Base-by-base conservation (phyloP, 2,888 invertebrate genomes). In the Tromatobia lineatoria region DNA sequence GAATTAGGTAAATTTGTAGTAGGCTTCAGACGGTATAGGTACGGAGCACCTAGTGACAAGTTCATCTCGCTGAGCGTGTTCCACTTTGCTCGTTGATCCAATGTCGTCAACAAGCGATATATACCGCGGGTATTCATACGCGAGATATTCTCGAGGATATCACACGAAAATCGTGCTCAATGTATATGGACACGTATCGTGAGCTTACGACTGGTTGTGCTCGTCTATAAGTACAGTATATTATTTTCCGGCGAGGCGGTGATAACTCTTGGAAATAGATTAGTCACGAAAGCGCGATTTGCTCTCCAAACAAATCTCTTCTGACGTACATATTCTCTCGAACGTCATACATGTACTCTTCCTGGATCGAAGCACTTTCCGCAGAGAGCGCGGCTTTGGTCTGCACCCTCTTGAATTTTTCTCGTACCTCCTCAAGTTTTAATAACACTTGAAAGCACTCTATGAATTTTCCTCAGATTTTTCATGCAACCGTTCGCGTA, bases 1-100 rank as follows among this genome's bases (percentile, higher is more conserved):
- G 57, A 82, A 77, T 77, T 67, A 47, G 38, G 29, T 73, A 82
- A 82, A 74, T 69, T 82, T 54, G 69, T 25, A 42, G 20, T 29
- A 61, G 42, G 52, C 61, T 61, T 29, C n/a, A 8, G 50, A 45
- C 42, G 42, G 8, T 15, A 59, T 13, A 42, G 2, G 13, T 18
- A 18, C 42, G 38, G 8, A 1, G 25, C 10, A 38, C 3, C 54
- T 6, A 67, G 38, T 59, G 50, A 69, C 29, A 77, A 74, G 29
- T 61, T 74, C 50, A 64, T 59, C 20, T 57, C 61, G 10, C 25
- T 25, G 42, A n/a, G 29, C 52, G 66, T 34, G 34, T 64, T 66
- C 42, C 15, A 15, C 38, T 29, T 64, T 15, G 57, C 38, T 57
- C 71, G 57, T 13, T 71, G 47, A 73, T 77, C 38, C 77, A 73